phyloP scores from a whole-genome alignment of 2,888 invertebrate genomes.

The Digitonthophagus gazella region DNA sequence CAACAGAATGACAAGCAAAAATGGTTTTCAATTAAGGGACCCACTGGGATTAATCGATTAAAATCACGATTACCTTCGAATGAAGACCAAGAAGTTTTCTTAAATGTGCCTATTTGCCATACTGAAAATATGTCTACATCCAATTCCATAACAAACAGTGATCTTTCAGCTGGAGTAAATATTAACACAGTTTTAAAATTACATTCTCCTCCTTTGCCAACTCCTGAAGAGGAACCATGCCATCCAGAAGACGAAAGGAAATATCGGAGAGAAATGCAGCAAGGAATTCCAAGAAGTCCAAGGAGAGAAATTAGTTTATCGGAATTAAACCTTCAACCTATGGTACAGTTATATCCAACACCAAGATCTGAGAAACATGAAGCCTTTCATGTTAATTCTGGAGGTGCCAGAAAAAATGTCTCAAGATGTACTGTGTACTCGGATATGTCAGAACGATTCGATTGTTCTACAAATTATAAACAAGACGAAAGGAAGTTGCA shows the following conservation, averaged over 20 bases:
- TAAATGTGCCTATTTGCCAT: constrained; percentile 22
- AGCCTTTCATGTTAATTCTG: background rate
- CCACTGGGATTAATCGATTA: background rate
- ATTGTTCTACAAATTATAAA: background rate
- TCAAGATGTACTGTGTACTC: background rate
- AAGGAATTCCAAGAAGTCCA: background rate
- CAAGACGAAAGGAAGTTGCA: background rate
- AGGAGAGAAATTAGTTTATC: background rate
- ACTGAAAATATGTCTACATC: background rate
- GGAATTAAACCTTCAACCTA: background rate
- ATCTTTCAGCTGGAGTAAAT: constrained; percentile 3
- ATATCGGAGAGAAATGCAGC: background rate
- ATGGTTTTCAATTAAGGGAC: constrained; percentile 18
- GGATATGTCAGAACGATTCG: constrained; percentile 19
- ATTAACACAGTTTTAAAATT: background rate
- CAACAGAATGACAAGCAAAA: constrained; percentile 16
- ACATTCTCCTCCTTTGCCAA: background rate
- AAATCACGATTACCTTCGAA: constrained; percentile 3
- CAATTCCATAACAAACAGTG: background rate
- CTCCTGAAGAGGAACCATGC: background rate
- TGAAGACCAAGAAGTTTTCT: constrained; percentile 25
- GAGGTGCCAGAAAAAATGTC: background rate
- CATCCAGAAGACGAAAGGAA: background rate
- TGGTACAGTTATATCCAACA: background rate
- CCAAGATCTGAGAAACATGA: background rate